Base-by-base conservation (phyloP, 1,140 invertebrate species). In the Hyposmocoma kahamanoa region DNA sequence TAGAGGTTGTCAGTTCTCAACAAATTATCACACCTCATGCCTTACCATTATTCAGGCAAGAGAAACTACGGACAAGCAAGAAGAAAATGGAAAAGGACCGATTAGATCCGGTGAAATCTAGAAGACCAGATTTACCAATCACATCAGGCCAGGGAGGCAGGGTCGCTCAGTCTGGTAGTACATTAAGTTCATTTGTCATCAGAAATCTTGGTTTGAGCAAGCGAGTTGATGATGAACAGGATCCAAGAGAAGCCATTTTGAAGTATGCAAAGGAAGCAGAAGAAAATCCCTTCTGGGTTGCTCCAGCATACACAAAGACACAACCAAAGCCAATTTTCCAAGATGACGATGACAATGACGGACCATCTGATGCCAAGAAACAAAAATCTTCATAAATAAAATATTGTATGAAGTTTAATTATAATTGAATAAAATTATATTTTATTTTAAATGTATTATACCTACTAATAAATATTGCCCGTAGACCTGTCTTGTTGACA, bases 1-100 rank as follows among this genome's bases (percentile, higher is more conserved):
- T 93, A 0, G 96, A 98, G 80, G 91, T 98, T 49, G 91, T 98
- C 34, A 93, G 94, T 30, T 26, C 24, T 26, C 5, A 6, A 26
- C 95, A 98, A 68, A 96, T 99, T n/a, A 97, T 99, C 11, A 98
- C 97, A 1, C 97, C 98, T 0, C 97, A 99, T 77, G 96, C 98
- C 0, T 84, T 99, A 45, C 98, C 98, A 0, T 87, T 99, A 79
- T 99, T 99, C 82, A 90, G 96, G 48, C 95, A 98, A 82, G 95
- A 98, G 58, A 91, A 96, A 66, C 90, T 96, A 10, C 93, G 95
- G 57, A 97, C 97, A 2, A 94, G 94, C 21, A 90, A 94, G 53
- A 97, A 97, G 75, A 92, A 95, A 72, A 92, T 97, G 90, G 96
- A 98, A 69, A 97, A 97, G 64, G 95, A 96, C 42, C 86, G 94